Conservation (phyloP, 2,888 invertebrate genomes). For the Ceraclea dissimilis region DNA sequence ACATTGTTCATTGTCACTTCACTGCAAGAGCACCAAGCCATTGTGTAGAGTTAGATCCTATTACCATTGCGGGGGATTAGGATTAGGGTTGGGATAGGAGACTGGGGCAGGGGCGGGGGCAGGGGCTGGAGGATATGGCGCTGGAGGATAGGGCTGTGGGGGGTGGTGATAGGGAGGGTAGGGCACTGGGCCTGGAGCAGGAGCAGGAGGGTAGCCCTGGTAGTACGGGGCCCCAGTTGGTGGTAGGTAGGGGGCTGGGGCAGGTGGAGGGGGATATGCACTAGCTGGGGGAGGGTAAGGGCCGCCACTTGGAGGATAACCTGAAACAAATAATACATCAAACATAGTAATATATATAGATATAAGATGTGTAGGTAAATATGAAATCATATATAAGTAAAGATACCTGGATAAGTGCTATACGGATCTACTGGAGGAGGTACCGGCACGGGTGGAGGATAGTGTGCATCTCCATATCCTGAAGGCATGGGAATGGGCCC, state of each 20-base stretch:
- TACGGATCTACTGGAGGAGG: conserved; percentile 16
- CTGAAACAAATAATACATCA: conserved; percentile 28
- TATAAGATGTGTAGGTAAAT: too few relatives aligned
- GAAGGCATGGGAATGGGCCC: neutral
- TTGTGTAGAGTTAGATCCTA: neutral
- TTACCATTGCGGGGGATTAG: conserved; percentile 30
- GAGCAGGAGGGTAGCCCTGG: conserved; percentile 46
- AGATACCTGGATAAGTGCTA: conserved; percentile 21
- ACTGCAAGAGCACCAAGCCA: neutral
- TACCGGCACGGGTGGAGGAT: conserved; percentile 4
- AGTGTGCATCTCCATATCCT: neutral
- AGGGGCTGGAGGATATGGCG: conserved; percentile 30
- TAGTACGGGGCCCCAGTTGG: conserved; percentile 43
- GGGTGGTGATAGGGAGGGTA: conserved; percentile 40
- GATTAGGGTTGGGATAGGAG: conserved; percentile 33
- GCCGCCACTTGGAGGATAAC: conserved; percentile 31
- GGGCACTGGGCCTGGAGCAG: conserved; percentile 35
- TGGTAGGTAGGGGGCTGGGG: conserved; percentile 40
- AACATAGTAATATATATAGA: neutral
- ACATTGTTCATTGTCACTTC: too few relatives aligned
- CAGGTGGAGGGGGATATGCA: conserved; percentile 34
- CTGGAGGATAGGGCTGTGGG: conserved; percentile 35
- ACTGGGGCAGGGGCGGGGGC: conserved; percentile 27
- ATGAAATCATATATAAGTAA: neutral
- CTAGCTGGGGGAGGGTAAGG: conserved; percentile 40